Evolutionary conservation across 1,140 invertebrate species (phyloP), one percentile per base, ranked within the genome.

Genomic region (Myzus persicae): DNA sequence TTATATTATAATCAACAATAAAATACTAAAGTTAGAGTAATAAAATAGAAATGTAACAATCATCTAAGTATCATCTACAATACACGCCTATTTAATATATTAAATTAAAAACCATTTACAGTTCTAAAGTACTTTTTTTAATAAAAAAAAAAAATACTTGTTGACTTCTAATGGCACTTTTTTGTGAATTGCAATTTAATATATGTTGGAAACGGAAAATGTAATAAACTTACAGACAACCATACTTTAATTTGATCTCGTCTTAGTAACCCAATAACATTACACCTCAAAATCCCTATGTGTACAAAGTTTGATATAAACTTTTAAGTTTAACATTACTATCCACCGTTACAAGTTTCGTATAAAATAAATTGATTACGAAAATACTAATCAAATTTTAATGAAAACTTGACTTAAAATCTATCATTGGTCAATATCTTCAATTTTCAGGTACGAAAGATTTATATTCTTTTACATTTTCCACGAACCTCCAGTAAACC

Each of bases 231-330:
- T 54, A 36, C 24, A 48, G 24, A 40, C 48, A 54, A 54, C 88
- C 36, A 38, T 22, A 89, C 48, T 89, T 89, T 54, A 54, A 89
- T 89, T 89, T 54, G 14, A 89, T 54, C 88, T 89, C 24, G 48
- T 31, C 22, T 54, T 14, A 1, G 36, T 54, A 54, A 54, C 22
- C 88, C 88, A 89, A 89, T 89, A 89, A 40, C 22, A 38, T 54
- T 54, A 40, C 46, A 89, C 88, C 48, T 48, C 8, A 54, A 89
- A 89, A 89, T 54, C 38, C 48, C 4, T 31, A 48, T 46, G 31
- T 38, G 48, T 22, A 5, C 2, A 89, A 89, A 54, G 48, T 54
- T 89, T 40, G 48, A 89, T 89, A 89, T 89, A 38, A 89, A 89
- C 48, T 54, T 89, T 89, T 36, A 20, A 76, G n/a, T 76, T 76